Percentiles rank a stretch among this genome's conserved stretches.
Conservation (phyloP, 1,140 invertebrate genomes). For the Ceratoteleas bidentatus region DNA sequence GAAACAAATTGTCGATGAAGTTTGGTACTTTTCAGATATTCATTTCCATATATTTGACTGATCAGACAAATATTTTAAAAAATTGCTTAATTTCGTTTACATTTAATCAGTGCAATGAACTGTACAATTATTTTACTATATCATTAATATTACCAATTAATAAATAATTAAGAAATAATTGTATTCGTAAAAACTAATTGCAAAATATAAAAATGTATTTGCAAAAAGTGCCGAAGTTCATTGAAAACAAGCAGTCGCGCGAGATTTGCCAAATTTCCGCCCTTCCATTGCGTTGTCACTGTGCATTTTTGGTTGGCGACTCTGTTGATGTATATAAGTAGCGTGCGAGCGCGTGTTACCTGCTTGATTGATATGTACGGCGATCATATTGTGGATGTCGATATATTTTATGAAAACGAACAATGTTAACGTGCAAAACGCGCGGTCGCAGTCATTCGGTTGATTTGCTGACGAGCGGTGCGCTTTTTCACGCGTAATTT, state of each 20-base stretch:
- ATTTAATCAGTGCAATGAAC: no score
- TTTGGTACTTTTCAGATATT: no score
- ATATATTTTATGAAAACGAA: constrained; percentile 46
- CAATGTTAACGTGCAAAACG: constrained; percentile 10
- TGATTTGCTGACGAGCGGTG: constrained; percentile 30
- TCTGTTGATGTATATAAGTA: constrained; percentile 34
- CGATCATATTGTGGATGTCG: constrained; percentile 18
- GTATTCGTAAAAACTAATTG: no score
- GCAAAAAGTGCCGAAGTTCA: no score
- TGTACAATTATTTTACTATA: no score
- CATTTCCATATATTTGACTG: neutral
- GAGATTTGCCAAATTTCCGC: no score
- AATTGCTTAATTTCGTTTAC: no score
- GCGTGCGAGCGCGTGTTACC: constrained; percentile 24
- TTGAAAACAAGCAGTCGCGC: no score
- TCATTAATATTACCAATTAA: no score
- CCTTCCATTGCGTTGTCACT: constrained; percentile 19
- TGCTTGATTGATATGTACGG: constrained; percentile 11
- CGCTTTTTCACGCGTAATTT: constrained; percentile 15
- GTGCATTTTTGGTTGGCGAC: constrained; percentile 27
- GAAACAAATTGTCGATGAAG: no score
- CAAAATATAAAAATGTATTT: no score
- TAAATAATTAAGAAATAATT: no score
- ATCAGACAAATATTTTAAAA: neutral
- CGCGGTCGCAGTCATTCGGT: constrained; percentile 5